Conservation (phyloP, 2,113 vertebrate species). For the Xyliphius kryptos region DNA sequence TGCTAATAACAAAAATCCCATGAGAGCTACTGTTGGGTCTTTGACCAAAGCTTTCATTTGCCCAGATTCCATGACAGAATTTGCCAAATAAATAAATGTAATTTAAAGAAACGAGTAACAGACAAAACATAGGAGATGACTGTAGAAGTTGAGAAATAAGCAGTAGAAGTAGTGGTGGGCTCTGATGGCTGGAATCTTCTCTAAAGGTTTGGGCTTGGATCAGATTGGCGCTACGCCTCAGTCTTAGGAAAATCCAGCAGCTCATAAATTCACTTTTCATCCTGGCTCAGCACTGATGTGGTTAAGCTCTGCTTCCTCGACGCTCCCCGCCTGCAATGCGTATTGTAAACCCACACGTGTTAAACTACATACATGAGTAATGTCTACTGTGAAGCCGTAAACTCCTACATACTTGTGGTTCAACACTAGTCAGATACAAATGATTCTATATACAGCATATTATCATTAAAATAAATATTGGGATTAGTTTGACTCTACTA, state of each 20-base stretch:
- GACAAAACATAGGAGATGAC: neutral
- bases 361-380: slow-evolving; percentile 9
- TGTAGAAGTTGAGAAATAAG: neutral
- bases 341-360: slow-evolving; percentile 2
- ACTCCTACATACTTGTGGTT: neutral
- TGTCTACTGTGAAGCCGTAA: neutral
- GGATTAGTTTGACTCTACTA: neutral
- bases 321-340: slow-evolving; percentile 23
- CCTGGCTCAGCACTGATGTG: slow-evolving; percentile 53
- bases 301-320: slow-evolving; percentile 40
- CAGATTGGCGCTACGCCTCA: slow-evolving; percentile 16
- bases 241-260: slow-evolving; percentile 44
- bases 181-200: slow-evolving; percentile 2
- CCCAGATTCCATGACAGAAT: neutral
- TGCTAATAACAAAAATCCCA: neutral
- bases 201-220: slow-evolving; percentile 41
- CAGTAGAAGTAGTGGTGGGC: no score
- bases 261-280: slow-evolving; percentile 52
- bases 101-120: neutral
- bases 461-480: neutral
- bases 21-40: neutral
- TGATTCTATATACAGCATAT: neutral
- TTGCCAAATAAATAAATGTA: slow-evolving; percentile 1
- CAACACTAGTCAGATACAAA: neutral
- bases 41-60: neutral